Base-by-base conservation (phyloP, 1,140 invertebrate genomes). In the Drosophila pandora region DNA sequence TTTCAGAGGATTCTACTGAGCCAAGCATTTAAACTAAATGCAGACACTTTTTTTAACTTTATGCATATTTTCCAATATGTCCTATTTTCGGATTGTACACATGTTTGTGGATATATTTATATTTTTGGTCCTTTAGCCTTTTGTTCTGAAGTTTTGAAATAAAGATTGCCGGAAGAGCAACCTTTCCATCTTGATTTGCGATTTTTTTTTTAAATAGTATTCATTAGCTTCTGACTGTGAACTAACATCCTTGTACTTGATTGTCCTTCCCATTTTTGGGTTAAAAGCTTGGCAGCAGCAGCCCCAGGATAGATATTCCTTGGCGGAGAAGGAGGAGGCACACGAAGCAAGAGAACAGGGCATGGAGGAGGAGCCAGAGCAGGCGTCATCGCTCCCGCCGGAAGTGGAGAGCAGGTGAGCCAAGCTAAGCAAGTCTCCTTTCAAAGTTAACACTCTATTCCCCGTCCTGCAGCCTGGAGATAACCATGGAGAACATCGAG, bases 401-500 rank as follows among this genome's bases (percentile, higher is more conserved):
- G 61, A 57, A 7, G 41, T 43, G 41, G 52, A 60, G 21, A 49
- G 34, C 9, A 57, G 79, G 73, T 68, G 17, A 21, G 41, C 13
- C n/a, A 43, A 21, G 13, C 2, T 21, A 10, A n/a, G 4, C 0
- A 17, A 43, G 13, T 7, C 41, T 17, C 41, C 39, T 41, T 10
- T 41, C 12, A 17, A 13, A 41, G 12, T 3, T 41, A 5, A 3
- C 2, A 28, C 22, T 54, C 0, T 7, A 6, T 7, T 43, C n/a
- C 13, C 6, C 21, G 22, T 58, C 1, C 5, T 7, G 8, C 9
- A 50, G 48, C 28, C 17, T 79, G 50, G 71, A 83, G 5, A 75
- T 76, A 22, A 67, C 59, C 10, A 65, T 83, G 79, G 49, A 57
- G 3, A 70, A 77, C 8, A 43, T 74, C 37, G 70, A 79, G n/a